Evolutionary conservation across 2,797 vertebrate genomes (phyloP).

Genomic region (Nyctalus aviator): DNA sequence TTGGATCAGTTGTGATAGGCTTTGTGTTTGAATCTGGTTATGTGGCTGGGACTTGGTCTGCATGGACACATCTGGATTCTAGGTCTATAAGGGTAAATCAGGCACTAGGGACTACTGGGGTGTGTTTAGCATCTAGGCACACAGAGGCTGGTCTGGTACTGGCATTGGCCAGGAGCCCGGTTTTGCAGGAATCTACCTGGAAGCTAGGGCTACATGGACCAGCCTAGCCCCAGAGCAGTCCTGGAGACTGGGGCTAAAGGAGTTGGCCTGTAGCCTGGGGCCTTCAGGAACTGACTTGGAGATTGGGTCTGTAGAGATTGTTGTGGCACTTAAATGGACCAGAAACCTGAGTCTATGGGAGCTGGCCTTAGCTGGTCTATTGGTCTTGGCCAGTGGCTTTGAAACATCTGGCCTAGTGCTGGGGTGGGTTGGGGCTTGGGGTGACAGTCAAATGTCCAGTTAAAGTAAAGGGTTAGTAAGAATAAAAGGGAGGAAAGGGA

Average conservation of each 20-base stretch:
- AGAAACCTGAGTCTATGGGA: background rate
- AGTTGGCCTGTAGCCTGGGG: background rate
- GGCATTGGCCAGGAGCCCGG: background rate
- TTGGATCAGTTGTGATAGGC: background rate
- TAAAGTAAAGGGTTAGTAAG: background rate
- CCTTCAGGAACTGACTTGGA: background rate
- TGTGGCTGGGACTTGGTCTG: background rate
- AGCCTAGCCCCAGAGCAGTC: background rate
- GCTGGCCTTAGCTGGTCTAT: background rate
- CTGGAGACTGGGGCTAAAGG: background rate
- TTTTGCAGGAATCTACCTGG: background rate
- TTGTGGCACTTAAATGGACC: background rate
- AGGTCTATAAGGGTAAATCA: background rate
- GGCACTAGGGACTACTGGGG: background rate
- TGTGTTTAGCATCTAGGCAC: background rate
- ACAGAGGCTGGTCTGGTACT: background rate
- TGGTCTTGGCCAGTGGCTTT: no score
- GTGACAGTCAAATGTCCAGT: background rate
- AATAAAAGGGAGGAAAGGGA: background rate
- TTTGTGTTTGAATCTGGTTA: background rate
- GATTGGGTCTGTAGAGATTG: background rate
- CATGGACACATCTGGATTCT: background rate
- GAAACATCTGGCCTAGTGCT: background rate
- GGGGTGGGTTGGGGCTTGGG: background rate
- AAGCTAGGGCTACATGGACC: background rate